Base-by-base conservation (phyloP, 1,140 invertebrate species). In the Charaxes varanes region DNA sequence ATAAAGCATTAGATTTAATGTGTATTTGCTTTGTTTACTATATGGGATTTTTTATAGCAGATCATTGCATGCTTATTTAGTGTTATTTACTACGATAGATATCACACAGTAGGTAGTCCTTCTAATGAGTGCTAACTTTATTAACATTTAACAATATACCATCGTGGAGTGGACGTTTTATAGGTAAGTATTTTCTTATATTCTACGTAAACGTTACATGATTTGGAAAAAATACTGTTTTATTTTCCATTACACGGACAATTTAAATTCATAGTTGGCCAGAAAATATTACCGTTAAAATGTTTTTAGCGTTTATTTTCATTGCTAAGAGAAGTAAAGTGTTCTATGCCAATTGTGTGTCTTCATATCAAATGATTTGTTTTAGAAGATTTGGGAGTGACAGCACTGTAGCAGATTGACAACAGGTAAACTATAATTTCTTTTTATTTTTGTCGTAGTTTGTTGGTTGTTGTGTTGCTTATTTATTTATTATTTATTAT, bases 401-500 rank as follows among this genome's bases (percentile, higher is more conserved):
- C 28, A 6, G 16, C 18, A 30, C 30, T 6, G 21, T 15, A 8
- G 19, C 28, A 14, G 31, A 30, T 36, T 26, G 7, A 24, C 17
- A 8, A 16, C 36, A 53, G 50, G 50, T 53, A 53, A 53, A 53
- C 30, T 18, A 34, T 40, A 28, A 18, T 43, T 28, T 19, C 33
- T 59, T 58, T 64, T 41, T 31, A 49, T 40, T 53, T 49, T 62
- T 47, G 48, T 63, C 38, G 69, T 79, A 73, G 70, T 71, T 67
- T 72, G 53, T 59, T 73, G 67, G 72, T 79, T 78, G 71, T 82
- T 78, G 71, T 82, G 63, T 78, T 65, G 76, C 76, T 82, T 82
- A 78, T 82, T 74, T 82, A 78, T 82, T 77, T 76, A 65, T 70
- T 68, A 61, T 74, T 78, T 63, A 52, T 65, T 57, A 56, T 47